phyloP scores from a whole-genome alignment of 1,140 invertebrate genomes.

The Pachyrhynchus sulphureomaculatus region DNA sequence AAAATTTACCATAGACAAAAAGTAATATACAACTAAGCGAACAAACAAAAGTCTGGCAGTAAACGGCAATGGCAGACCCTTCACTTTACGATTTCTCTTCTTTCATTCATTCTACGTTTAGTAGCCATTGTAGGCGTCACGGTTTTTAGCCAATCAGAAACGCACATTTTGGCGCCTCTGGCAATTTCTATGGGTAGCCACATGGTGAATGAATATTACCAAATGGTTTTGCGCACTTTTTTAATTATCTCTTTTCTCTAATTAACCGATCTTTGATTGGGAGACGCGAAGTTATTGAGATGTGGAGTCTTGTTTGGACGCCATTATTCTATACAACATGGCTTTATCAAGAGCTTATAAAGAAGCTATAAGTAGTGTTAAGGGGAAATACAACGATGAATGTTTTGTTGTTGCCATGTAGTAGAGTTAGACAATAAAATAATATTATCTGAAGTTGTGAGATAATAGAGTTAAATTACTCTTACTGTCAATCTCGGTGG shows the following conservation, averaged over 20 bases:
- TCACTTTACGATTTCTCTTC: neutral
- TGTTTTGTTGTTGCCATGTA: no score
- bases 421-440: no score
- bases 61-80: neutral
- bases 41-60: neutral
- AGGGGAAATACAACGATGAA: no score
- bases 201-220: neutral
- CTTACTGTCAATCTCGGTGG: no score
- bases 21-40: no score
- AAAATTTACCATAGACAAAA: no score
- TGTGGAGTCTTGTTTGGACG: neutral
- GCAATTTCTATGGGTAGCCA: neutral
- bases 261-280: no score
- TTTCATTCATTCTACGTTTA: neutral
- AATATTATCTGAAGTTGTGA: no score
- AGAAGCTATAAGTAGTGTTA: no score
- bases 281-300: neutral
- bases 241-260: no score
- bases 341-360: neutral
- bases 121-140: conserved; percentile 32
- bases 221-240: no score
- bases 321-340: neutral
- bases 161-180: conserved; percentile 6
- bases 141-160: conserved; percentile 8
- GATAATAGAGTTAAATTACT: no score